Conservation (phyloP, 2,888 invertebrate genomes). For the Saturnia pavonia region DNA sequence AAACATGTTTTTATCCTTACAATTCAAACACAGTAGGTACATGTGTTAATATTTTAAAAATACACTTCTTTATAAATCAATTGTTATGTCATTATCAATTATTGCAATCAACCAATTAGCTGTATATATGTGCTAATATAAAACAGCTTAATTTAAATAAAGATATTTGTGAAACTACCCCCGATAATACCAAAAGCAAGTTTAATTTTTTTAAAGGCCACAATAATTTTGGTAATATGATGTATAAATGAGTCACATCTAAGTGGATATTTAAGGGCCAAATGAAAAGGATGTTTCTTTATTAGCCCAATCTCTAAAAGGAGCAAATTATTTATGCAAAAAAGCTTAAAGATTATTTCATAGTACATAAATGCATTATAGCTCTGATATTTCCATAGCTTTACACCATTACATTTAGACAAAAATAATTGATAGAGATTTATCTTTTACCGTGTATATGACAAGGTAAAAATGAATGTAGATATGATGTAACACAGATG, state of each 20-base stretch:
- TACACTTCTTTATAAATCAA: constrained; percentile 46
- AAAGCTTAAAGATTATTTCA: constrained; percentile 33
- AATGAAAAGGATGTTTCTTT: constrained; percentile 61
- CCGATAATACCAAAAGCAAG: constrained; percentile 75
- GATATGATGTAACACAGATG: constrained; percentile 11
- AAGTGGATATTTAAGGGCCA: constrained; percentile 60
- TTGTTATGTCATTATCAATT: background rate
- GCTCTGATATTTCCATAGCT: constrained; percentile 48
- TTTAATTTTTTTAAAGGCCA: constrained; percentile 72
- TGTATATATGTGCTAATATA: constrained; percentile 51
- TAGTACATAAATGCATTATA: constrained; percentile 58
- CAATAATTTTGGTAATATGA: constrained; percentile 77
- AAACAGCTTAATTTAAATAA: constrained; percentile 57
- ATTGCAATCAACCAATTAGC: constrained; percentile 29
- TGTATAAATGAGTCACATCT: constrained; percentile 71
- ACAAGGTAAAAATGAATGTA: constrained; percentile 27
- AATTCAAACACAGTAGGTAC: constrained; percentile 41
- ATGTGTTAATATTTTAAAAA: constrained; percentile 48
- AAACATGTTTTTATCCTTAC: constrained; percentile 42
- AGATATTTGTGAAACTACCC: constrained; percentile 65
- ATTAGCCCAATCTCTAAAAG: constrained; percentile 65
- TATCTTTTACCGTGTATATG: constrained; percentile 31
- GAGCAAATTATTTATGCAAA: constrained; percentile 32
- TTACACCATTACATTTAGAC: constrained; percentile 40
- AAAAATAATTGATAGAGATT: constrained; percentile 31